Base-by-base conservation (phyloP, 2,113 vertebrate genomes). In the Pongo pygmaeus region DNA sequence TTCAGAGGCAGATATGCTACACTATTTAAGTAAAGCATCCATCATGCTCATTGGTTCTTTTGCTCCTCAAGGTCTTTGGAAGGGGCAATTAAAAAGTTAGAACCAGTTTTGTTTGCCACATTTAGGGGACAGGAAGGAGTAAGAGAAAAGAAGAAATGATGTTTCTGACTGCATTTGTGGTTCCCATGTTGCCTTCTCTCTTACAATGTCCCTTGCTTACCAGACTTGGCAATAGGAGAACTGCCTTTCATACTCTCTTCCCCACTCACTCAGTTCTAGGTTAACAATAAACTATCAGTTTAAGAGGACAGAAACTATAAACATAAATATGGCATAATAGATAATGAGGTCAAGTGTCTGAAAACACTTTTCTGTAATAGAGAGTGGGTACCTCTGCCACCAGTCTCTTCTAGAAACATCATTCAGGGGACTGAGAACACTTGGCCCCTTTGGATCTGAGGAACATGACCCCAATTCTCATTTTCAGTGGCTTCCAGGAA, bases 111-210 rank as follows among this genome's bases (percentile, higher is more conserved):
- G 5, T 32, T 72, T 91, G 18, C 55, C 64, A 67, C 9, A 10
- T 32, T 32, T 9, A 18, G 6, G n/a, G 22, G 2, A 67, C 50
- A 91, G 6, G 9, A 16, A 81, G 23, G 9, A 20, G 4, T 7
- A 14, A 30, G 10, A 7, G 16, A 70, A 59, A 61, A 52, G 72
- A 35, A 30, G 48, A 74, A 81, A 61, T 8, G 30, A 22, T 27
- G 6, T 43, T 79, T 17, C 40, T 35, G 18, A 8, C 8, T 30
- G 35, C 1, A 12, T 16, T 55, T 48, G 0, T n/a, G 6, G 2
- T 22, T 6, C 6, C 7, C 18, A 1, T 10, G 35, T n/a, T 38
- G 17, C 43, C 2, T 25, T 67, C 50, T 38, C 38, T 67, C 35
- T 43, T 48, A 16, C 6, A 48, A 11, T 64, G 20, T 70, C 23